Percentiles rank a stretch among this genome's conserved stretches.
phyloP scores from a whole-genome alignment of 2,888 invertebrate genomes.

The Oligia strigilis region DNA sequence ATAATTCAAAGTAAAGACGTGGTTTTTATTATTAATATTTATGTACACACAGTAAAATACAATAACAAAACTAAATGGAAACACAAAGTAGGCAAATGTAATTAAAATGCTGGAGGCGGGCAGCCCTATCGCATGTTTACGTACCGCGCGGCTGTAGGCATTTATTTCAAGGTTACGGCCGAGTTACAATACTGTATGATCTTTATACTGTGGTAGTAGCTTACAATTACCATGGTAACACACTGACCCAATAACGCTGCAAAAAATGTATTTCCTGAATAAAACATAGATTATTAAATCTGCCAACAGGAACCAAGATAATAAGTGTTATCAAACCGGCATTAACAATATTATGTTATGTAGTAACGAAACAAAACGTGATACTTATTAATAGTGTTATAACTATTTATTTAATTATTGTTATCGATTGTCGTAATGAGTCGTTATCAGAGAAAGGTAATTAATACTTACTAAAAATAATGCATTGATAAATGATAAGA shows the following conservation, averaged over 20 bases:
- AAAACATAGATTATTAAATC: constrained; percentile 33
- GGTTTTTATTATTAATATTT: no score
- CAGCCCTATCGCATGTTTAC: no score
- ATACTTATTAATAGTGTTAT: constrained; percentile 27
- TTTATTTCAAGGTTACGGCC: no score
- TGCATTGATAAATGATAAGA: constrained; percentile 7
- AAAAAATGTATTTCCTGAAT: constrained; percentile 20
- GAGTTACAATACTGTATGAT: no score
- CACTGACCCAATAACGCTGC: constrained; percentile 21
- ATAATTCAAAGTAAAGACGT: no score
- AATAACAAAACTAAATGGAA: no score
- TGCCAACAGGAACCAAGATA: constrained; percentile 51
- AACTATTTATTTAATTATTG: constrained; percentile 42
- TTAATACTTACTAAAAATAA: constrained; percentile 32
- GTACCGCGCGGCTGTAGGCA: no score
- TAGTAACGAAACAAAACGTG: constrained; percentile 24
- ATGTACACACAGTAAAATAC: no score
- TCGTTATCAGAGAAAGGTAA: constrained; percentile 51
- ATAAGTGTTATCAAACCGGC: constrained; percentile 42
- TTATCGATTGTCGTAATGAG: constrained; percentile 33
- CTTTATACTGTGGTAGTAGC: no score
- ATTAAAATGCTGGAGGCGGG: no score
- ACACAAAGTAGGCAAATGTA: no score
- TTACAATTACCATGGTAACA: constrained; percentile 23
- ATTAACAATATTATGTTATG: not conserved